Evolutionary conservation across 2,888 invertebrate species (phyloP), one percentile per base, ranked within the genome.

Genomic region (Trachelus troglodyta): DNA sequence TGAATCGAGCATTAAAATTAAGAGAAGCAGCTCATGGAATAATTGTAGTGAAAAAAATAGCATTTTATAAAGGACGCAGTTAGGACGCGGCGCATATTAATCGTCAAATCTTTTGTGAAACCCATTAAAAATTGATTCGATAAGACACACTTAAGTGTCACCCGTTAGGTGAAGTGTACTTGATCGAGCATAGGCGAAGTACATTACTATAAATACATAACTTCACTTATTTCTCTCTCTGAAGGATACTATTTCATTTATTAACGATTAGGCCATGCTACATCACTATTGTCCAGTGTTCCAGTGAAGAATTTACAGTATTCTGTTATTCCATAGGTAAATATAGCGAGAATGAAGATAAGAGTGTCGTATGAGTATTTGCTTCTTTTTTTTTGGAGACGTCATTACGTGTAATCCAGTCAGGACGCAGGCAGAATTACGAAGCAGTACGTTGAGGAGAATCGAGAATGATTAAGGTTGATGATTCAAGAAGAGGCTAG

Each of bases 271-370:
- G 71, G 71, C 71, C 71, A 71, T 34, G 71, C 71, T 71, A 31
- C 71, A 71, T 31, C 31, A 71, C 34, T 71, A 31, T 71, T 71
- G 71, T 71, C 71, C 71, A 31, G 71, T 34, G 71, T 31, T 31
- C 71, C 71, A 71, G 71, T 71, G 71, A 71, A 71, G 71, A 71
- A 71, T 71, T 71, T 71, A 71, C 71, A 71, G 71, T 71, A 71
- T 56, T 56, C 23, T 56, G 23, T 56, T 56, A 23, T 56, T 56
- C 56, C 23, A 23, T 56, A 56, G 23, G 23, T 56, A 23, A 56
- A 56, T 56, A 31, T 71, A 71, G 31, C 15, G 71, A 34, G 15
- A 6, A 71, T 71, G 71, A 23, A 71, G 12, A 71, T 33, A 11
- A 6, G 31, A 71, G 31, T 31, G 71, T 71, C 33, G 11, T 71